These are phyloP conservation scores for Lagopus muta DNA, from an alignment of 2,113 vertebrate species.

Conservation along the genomic window DNA sequence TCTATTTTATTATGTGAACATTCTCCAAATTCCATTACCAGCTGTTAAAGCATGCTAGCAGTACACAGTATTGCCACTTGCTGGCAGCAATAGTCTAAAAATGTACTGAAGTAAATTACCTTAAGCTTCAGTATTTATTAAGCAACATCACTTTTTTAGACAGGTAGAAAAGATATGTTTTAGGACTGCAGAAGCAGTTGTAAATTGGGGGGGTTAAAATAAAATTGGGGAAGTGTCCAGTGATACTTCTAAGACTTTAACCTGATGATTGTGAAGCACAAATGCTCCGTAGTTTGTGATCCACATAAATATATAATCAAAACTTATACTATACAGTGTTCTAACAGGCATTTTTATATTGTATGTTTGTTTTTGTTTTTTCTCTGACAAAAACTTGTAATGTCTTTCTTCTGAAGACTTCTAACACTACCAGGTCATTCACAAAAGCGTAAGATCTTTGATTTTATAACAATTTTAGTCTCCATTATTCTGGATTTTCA, in stretches of 20 bases:
- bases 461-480: not conserved
- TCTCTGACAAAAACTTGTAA: not conserved
- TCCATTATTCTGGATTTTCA: not conserved
- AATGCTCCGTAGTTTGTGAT: not conserved
- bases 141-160: not conserved
- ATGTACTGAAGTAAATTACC: not conserved
- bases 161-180: not conserved
- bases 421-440: not conserved
- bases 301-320: not conserved
- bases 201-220: not conserved
- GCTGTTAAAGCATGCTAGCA: not conserved
- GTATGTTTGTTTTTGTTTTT: not conserved
- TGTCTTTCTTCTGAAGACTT: not conserved
- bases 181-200: not conserved
- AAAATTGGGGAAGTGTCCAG: no score
- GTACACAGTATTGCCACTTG: not conserved
- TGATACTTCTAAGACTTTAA: not conserved
- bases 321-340: not conserved
- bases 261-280: not conserved
- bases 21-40: not conserved
- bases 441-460: not conserved
- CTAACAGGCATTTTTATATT: not conserved
- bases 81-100: constrained; percentile 22
- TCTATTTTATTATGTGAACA: not conserved
- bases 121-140: not conserved